phyloP scores from a whole-genome alignment of 2,888 invertebrate genomes.

The Noctua janthe region DNA sequence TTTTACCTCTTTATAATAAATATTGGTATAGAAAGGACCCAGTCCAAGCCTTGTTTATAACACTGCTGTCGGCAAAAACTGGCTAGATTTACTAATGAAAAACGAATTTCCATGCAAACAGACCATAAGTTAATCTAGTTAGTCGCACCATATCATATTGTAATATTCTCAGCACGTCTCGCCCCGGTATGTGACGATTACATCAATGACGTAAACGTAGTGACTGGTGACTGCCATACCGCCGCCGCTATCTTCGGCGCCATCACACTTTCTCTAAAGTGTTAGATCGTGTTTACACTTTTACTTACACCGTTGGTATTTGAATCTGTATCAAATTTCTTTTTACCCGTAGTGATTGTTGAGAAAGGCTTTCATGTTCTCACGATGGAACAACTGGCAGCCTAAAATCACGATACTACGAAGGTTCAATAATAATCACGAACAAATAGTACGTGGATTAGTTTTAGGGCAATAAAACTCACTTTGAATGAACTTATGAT shows the following conservation, averaged over 20 bases:
- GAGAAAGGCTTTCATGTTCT: background rate
- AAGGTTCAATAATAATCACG: background rate
- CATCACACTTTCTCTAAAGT: slow-evolving; percentile 49
- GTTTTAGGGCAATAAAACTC: background rate
- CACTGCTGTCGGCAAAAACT: background rate
- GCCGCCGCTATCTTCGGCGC: slow-evolving; percentile 28
- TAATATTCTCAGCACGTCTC: slow-evolving; percentile 44
- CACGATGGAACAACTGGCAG: background rate
- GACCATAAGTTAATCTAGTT: slow-evolving; percentile 14
- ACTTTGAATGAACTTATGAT: background rate
- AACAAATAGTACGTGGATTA: background rate
- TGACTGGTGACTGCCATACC: background rate
- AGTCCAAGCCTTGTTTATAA: background rate
- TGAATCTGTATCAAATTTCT: slow-evolving; percentile 16
- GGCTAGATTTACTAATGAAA: background rate
- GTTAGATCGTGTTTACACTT: slow-evolving; percentile 50
- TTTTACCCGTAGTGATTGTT: slow-evolving; percentile 4
- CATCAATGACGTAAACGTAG: slow-evolving; percentile 47
- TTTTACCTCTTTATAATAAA: too few species aligned
- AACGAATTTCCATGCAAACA: slow-evolving; percentile 7
- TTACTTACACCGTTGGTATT: slow-evolving; percentile 33
- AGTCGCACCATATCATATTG: slow-evolving; percentile 27
- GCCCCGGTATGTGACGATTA: slow-evolving; percentile 52
- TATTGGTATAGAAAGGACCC: too few species aligned
- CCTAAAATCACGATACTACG: background rate